Base-by-base conservation (phyloP, 2,888 invertebrate genomes). In the Desoria tigrina region DNA sequence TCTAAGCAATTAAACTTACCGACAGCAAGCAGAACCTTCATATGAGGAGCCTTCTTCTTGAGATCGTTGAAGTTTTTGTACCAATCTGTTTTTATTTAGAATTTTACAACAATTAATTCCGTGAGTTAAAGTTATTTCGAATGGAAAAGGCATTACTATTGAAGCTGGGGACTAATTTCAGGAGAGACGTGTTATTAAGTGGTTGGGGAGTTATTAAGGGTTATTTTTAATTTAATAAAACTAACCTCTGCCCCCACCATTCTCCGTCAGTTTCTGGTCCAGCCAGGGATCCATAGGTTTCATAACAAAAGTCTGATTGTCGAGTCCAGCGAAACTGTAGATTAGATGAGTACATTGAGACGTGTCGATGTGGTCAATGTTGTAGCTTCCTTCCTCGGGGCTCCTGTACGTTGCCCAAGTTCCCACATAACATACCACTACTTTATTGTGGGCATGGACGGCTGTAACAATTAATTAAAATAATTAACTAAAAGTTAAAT, bases 261-360 rank as follows among this genome's bases (percentile, higher is more conserved):
- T 59, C 26, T 87, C 88, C 76, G 88, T 84, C 53, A 88, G 88
- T 45, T 87, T 86, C 4, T 90, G 80, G 78, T 92, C 92, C 79
- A 88, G 86, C 86, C 86, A 89, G 1, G 88, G 85, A 81, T 91
- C 90, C 63, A 92, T 81, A 65, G 89, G 86, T 76, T 84, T 86
- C 58, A 93, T 90, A 45, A 84, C 83, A 77, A 86, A 85, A 9
- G 85, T 84, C 1, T 83, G 82, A 14, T 84, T 82, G 74, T 92
- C 86, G 27, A 93, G 80, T 0, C 92, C 92, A 16, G 90, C 89
- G 79, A 92, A 92, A 4, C 90, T 86, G 78, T 92, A 92, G 11
- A 92, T 85, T 9, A 90, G 81, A 77, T 92, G 91, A 0, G 91
- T 91, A 79, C 92, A 92, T 7, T 90, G 81, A 16, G 84, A 84